Evolutionary conservation across 2,797 vertebrate genomes (phyloP).

Genomic region (Adrianichthys oophorus): DNA sequence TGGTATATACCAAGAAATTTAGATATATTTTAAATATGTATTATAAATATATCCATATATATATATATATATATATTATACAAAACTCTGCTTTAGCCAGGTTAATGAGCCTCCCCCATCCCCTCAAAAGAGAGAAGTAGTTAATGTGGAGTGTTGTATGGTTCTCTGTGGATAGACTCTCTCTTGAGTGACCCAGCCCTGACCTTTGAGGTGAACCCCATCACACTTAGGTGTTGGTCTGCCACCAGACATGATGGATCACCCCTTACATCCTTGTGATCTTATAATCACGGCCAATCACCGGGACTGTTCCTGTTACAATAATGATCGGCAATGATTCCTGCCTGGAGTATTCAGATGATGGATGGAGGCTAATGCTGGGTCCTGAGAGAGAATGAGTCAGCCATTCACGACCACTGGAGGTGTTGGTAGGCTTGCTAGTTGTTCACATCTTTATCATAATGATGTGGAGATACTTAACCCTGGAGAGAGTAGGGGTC

Average conservation of each 20-base stretch:
- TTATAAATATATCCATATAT: no score
- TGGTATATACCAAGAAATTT: no score
- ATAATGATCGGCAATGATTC: constrained; percentile 83
- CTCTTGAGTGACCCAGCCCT: constrained; percentile 68
- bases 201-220: constrained; percentile 74
- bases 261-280: constrained; percentile 71
- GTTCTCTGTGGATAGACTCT: constrained; percentile 42
- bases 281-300: constrained; percentile 77
- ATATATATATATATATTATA: no score
- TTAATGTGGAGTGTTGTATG: constrained; percentile 18
- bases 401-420: constrained; percentile 65
- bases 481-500: constrained; percentile 67
- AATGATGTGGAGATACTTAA: constrained; percentile 84
- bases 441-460: constrained; percentile 81
- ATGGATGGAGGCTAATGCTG: constrained; percentile 76
- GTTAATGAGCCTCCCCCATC: background rate
- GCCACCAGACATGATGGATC: constrained; percentile 80
- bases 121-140: background rate
- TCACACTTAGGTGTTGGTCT: constrained; percentile 76
- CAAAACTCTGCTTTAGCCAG: background rate
- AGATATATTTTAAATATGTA: no score
- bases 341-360: constrained; percentile 77
- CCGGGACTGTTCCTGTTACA: constrained; percentile 62
- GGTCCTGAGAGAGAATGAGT: constrained; percentile 63
- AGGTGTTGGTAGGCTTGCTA: constrained; percentile 57